Percentiles rank a stretch among this genome's conserved stretches.
Conservation (phyloP, 2,797 vertebrate species). For the Poecilia velifera region DNA sequence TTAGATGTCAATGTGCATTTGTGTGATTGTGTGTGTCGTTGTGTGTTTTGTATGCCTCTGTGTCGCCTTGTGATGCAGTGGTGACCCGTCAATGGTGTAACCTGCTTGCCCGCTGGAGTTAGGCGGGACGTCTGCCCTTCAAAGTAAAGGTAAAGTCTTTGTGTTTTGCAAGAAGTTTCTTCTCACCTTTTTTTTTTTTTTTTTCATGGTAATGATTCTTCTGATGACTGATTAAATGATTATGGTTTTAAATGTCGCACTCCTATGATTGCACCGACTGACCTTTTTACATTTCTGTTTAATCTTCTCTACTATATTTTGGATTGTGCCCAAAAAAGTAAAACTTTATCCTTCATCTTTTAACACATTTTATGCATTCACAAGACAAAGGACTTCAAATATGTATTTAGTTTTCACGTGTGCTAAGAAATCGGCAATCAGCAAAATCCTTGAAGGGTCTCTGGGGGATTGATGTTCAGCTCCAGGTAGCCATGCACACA, state of each 20-base stretch:
- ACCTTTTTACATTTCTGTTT: not conserved
- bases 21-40: not conserved
- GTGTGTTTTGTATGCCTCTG: not conserved
- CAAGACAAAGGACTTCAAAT: not conserved
- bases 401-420: not conserved
- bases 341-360: not conserved
- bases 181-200: not conserved
- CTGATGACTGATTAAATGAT: not conserved
- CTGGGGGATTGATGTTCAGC: not conserved
- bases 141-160: not conserved
- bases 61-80: not conserved
- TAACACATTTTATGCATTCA: not conserved
- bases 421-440: not conserved
- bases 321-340: not conserved
- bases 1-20: not conserved
- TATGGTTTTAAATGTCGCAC: not conserved
- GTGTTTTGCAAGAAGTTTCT: not conserved
- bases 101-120: not conserved
- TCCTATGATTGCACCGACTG: not conserved
- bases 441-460: not conserved
- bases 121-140: not conserved
- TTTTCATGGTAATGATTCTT: not conserved
- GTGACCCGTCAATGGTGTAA: not conserved
- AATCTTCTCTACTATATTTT: not conserved
- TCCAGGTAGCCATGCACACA: not conserved